Percentiles rank a stretch among this genome's conserved stretches.
Evolutionary conservation across 2,888 invertebrate genomes (phyloP).

Genomic region (Achlya flavicornis): DNA sequence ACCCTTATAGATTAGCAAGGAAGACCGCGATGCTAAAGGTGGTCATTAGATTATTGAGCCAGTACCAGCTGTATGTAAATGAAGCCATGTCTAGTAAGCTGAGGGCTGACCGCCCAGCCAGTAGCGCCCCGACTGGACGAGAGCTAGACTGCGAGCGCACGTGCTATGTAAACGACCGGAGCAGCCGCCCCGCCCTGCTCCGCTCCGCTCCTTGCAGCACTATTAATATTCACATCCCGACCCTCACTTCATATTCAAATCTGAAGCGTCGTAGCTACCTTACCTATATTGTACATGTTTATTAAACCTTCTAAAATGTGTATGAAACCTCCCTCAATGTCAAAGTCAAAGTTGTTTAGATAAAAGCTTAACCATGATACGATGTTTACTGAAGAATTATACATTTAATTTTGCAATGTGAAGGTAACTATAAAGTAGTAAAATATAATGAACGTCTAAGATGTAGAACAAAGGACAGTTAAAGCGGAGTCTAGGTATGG

Average conservation of each 20-base stretch:
- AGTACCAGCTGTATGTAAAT: not conserved
- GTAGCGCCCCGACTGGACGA: not conserved
- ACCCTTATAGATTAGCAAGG: no score
- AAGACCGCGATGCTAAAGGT: not conserved
- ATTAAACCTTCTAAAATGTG: not conserved
- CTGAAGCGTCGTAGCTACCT: not conserved
- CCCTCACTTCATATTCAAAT: constrained; percentile 7
- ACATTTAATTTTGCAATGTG: not conserved
- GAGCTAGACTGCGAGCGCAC: not conserved
- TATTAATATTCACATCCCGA: constrained; percentile 7
- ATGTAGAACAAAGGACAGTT: not conserved
- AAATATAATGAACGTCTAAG: not conserved
- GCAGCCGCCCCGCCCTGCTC: not conserved
- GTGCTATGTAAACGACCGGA: not conserved
- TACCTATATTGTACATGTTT: not conserved
- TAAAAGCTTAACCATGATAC: not conserved
- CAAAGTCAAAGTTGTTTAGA: not conserved
- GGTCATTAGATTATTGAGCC: not conserved
- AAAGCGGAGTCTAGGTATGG: not conserved
- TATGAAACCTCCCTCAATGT: constrained; percentile 1
- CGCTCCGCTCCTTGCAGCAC: not conserved
- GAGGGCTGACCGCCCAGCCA: not conserved
- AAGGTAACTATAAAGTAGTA: not conserved
- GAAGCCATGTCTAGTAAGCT: not conserved
- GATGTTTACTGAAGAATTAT: not conserved